Evolutionary conservation across 2,113 vertebrate species (phyloP), one percentile per base, ranked within the genome.

Genomic region (Rhinopomastus cyanomelas): DNA sequence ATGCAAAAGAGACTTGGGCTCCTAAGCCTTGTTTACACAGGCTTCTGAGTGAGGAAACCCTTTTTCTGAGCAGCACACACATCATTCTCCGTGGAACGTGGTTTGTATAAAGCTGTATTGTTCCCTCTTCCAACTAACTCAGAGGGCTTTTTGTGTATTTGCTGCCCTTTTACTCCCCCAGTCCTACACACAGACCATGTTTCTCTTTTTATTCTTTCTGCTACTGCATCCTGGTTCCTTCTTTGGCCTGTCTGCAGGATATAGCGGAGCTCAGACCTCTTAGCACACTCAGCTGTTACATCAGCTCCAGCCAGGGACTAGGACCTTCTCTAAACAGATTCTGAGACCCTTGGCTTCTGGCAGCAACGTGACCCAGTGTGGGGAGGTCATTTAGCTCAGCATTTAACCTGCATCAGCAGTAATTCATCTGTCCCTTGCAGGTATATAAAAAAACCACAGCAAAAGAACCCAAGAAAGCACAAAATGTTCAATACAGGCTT

Each of bases 61-160:
- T 67, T 90, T 71, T 66, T 84, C 68, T 78, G 79, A 90, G 46
- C 49, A 0, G 2, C 55, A 32, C 51, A 73, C 30, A 65, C 80
- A 90, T 34, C 72, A 53, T 75, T 48, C 44, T 91, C 51, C n/a
- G 44, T 0, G 23, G 49, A 75, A 26, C 1, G 0, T 25, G 32
- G 53, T 57, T 88, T 81, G 73, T 46, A 87, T 79, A 94, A 95
- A 76, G 76, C 49, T 90, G 30, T 59, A 80, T 89, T 95, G 79
- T 93, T 93, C 75, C 21, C 18, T 65, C 16, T 60, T 85, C 49
- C 49, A 85, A 10, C 37, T 80, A 32, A 62, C 18, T 90, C 81
- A 80, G 66, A 80, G 23, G 26, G 9, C 26, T 80, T 85, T 76
- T 62, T 86, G 49, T 85, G 6, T 3, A 67, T 65, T 56, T 37